Conservation (phyloP, 2,797 vertebrate species). For the Spinus pinus region DNA sequence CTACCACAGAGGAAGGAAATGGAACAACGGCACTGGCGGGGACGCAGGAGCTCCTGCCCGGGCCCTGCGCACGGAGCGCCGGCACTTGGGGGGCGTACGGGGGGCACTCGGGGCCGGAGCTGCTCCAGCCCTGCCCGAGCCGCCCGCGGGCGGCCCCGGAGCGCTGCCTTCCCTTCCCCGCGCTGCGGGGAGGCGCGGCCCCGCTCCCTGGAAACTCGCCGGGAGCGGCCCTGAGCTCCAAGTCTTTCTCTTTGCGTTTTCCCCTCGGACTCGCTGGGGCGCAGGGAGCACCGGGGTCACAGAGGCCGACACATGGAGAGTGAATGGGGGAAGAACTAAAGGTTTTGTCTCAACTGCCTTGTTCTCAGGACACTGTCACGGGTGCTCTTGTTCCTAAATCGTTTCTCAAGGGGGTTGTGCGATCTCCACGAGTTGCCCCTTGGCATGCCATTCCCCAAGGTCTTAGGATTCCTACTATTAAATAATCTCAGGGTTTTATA, state of each 20-base stretch:
- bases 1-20: slow-evolving; percentile 68
- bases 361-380: slow-evolving; percentile 45
- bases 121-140: background rate
- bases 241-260: background rate
- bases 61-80: background rate
- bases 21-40: slow-evolving; percentile 47
- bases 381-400: background rate
- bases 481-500: background rate
- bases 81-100: accelerated
- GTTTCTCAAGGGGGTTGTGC: background rate
- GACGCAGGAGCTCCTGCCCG: background rate
- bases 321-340: background rate
- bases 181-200: background rate
- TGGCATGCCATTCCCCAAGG: background rate
- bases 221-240: background rate
- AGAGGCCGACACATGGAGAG: background rate
- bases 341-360: slow-evolving; percentile 50
- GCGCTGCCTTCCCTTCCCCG: background rate
- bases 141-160: background rate
- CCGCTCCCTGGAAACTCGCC: accelerated
- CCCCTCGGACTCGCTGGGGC: background rate
- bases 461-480: background rate
- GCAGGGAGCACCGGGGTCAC: background rate
- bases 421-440: background rate
- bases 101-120: background rate